Conservation (phyloP, 2,113 vertebrate species). For the Tetrao urogallus region DNA sequence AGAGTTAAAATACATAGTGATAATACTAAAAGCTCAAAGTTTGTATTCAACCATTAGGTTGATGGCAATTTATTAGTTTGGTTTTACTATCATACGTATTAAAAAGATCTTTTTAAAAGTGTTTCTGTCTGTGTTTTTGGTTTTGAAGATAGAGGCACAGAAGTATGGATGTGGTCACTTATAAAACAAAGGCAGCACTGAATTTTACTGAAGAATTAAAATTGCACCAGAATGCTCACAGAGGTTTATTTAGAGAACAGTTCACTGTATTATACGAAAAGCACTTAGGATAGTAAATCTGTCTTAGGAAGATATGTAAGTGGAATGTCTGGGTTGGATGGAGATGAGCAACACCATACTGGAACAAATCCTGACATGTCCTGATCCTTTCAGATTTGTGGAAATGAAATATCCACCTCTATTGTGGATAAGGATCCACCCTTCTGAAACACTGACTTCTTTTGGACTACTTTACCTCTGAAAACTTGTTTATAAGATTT, state of each 20-base stretch:
- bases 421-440: background rate
- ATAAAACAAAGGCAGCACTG: background rate
- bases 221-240: background rate
- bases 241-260: background rate
- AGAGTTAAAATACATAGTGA: background rate
- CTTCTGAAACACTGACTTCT: background rate
- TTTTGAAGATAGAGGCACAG: background rate
- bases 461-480: background rate
- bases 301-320: background rate
- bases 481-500: background rate
- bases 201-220: background rate
- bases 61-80: background rate
- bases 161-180: background rate
- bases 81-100: fast-evolving
- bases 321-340: background rate
- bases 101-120: background rate
- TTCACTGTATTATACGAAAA: background rate
- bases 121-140: background rate
- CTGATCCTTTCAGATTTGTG: background rate
- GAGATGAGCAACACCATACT: background rate
- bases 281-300: background rate
- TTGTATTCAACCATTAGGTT: background rate
- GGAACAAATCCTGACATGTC: background rate
- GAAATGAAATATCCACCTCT: no score
- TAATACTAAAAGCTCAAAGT: background rate